Evolutionary conservation across 2,888 invertebrate species (phyloP).

Genomic region (Coleophora flavipennella): DNA sequence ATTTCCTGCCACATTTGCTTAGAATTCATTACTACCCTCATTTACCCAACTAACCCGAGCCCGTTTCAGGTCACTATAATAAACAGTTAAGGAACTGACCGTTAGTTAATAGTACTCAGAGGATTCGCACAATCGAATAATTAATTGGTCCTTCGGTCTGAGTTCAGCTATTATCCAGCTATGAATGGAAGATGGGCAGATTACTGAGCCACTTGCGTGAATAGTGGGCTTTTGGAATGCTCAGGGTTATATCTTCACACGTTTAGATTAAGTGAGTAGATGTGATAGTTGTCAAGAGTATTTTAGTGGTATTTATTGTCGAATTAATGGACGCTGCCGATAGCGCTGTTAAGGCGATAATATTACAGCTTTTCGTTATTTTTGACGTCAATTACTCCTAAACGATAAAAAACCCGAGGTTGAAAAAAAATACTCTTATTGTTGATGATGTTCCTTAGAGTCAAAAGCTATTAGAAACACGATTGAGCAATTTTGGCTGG

Average conservation of each 20-base stretch:
- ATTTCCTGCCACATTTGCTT: neutral
- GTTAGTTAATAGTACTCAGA: constrained; percentile 57
- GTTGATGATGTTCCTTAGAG: too few relatives aligned
- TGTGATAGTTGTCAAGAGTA: constrained; percentile 6
- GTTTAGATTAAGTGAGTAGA: neutral
- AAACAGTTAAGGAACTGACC: constrained; percentile 69
- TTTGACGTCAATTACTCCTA: too few relatives aligned
- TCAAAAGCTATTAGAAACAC: too few relatives aligned
- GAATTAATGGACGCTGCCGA: too few relatives aligned
- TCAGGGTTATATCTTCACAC: too few relatives aligned
- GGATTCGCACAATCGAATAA: constrained; percentile 64
- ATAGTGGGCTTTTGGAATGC: neutral
- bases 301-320: neutral
- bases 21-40: constrained; percentile 3
- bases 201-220: neutral
- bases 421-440: too few relatives aligned
- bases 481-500: too few relatives aligned
- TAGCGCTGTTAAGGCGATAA: too few relatives aligned
- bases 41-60: constrained; percentile 35
- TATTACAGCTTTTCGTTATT: too few relatives aligned
- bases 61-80: constrained; percentile 51
- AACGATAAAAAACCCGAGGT: too few relatives aligned
- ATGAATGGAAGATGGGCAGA: constrained; percentile 1
- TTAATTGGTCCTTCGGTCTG: constrained; percentile 66
- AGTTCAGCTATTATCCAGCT: constrained; percentile 25